A percentile compares a stretch with the other conserved stretches of the same genome.
Evolutionary conservation across 2,797 vertebrate genomes (phyloP).

Genomic region (Anisognathus igniventris): DNA sequence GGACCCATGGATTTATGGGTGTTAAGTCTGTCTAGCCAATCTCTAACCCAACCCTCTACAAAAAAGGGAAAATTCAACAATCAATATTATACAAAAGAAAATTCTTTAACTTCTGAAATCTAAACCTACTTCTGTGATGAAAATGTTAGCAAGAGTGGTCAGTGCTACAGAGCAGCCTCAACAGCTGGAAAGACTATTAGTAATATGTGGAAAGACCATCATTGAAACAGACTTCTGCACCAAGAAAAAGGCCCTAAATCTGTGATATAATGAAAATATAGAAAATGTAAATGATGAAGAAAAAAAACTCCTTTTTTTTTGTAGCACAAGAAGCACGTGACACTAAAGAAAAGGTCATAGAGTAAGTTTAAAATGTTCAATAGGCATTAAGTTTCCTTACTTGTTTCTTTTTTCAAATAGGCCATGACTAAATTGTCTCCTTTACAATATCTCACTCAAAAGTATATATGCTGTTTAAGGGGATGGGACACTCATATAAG

Average conservation of each 20-base stretch:
- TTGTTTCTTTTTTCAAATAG: background rate
- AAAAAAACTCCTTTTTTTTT: background rate
- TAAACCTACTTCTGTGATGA: background rate
- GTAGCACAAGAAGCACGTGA: accelerated
- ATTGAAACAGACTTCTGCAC: background rate
- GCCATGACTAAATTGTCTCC: background rate
- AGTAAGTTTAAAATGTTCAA: background rate
- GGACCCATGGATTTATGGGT: background rate
- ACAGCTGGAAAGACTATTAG: background rate
- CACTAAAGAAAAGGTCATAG: background rate
- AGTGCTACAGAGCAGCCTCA: background rate
- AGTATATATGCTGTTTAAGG: background rate
- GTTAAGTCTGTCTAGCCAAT: background rate
- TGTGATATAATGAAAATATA: background rate
- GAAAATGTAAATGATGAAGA: background rate
- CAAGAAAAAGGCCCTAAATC: background rate
- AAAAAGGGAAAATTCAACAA: background rate
- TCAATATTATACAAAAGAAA: background rate
- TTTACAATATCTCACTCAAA: background rate
- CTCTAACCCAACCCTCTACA: background rate
- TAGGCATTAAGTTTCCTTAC: background rate
- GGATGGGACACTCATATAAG: background rate
- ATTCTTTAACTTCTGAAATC: background rate
- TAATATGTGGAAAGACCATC: background rate
- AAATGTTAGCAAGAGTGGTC: background rate